Evolutionary conservation across 92 coral and sea anemone genomes (phyloP).

Genomic region (Chrysogorgia sp.): DNA sequence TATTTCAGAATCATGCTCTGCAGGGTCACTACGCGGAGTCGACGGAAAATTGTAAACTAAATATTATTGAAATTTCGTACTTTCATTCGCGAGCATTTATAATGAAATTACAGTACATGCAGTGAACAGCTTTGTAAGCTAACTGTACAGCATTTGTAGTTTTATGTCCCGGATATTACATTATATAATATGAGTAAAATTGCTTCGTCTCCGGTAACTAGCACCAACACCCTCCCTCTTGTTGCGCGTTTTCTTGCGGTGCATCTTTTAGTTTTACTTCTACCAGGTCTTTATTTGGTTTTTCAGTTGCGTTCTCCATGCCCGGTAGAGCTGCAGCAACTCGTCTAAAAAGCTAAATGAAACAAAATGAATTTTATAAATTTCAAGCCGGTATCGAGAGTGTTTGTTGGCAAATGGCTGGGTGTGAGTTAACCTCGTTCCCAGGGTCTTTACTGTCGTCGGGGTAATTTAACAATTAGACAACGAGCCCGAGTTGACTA

Average conservation of each 20-base stretch:
- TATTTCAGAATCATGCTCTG: no score
- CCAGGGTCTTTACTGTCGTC: no score
- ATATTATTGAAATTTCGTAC: neutral
- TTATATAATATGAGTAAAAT: neutral
- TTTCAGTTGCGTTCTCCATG: conserved; percentile 97
- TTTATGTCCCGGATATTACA: neutral
- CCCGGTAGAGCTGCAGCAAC: conserved; percentile 99
- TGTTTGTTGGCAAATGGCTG: no score
- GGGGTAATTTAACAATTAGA: no score
- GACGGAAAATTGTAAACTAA: neutral
- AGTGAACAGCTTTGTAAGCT: neutral
- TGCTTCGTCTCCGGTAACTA: conserved; percentile 21
- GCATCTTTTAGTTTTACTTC: conserved; percentile 96
- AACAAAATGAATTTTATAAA: neutral
- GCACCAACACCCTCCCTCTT: conserved; percentile 85
- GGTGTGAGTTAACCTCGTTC: no score
- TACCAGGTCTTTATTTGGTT: conserved; percentile 89
- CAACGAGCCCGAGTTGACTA: no score
- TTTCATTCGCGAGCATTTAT: neutral
- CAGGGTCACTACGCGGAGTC: no score
- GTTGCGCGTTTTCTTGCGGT: conserved; percentile 89
- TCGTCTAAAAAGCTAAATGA: conserved; percentile 87
- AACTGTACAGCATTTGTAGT: neutral
- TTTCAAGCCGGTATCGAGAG: neutral
- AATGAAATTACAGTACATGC: neutral